A percentile compares a stretch with the other conserved stretches of the same genome.
These are phyloP conservation scores for Salticus scenicus DNA, from an alignment of 2,888 invertebrate species.

Conservation along the genomic window DNA sequence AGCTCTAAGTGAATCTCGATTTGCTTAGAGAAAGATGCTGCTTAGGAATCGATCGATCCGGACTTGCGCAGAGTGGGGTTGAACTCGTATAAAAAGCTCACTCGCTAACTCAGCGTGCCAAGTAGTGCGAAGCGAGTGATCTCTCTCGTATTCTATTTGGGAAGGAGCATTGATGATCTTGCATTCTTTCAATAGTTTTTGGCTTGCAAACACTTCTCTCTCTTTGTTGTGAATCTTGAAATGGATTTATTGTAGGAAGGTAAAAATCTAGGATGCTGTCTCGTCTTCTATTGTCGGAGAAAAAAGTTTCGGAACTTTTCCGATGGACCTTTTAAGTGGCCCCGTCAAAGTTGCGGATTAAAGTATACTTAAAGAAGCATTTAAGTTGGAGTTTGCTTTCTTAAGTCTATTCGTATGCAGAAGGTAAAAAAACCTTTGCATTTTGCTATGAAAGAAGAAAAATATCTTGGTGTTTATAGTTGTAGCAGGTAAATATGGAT, in stretches of 20 bases:
- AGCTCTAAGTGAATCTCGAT: conserved; percentile 55
- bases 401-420: no score
- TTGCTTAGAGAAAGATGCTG: conserved; percentile 46
- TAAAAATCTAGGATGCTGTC: background rate
- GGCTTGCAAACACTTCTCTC: background rate
- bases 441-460: background rate
- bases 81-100: conserved; percentile 57
- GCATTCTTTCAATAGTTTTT: background rate
- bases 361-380: background rate
- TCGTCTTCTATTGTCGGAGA: background rate
- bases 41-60: conserved; percentile 43
- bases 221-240: background rate
- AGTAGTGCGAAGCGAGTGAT: conserved; percentile 27
- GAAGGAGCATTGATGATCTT: conserved; percentile 31
- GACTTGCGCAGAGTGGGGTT: conserved; percentile 40
- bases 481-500: background rate
- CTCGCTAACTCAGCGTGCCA: conserved; percentile 27
- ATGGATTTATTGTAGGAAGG: background rate
- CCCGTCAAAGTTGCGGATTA: background rate
- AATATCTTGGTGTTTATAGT: background rate
- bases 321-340: background rate
- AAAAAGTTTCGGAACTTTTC: conserved; percentile 52
- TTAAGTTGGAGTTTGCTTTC: background rate
- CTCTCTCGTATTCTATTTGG: conserved; percentile 22
- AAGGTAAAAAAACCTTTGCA: no score